Evolutionary conservation across 2,888 invertebrate genomes (phyloP).

Genomic region (Agrotis exclamationis): DNA sequence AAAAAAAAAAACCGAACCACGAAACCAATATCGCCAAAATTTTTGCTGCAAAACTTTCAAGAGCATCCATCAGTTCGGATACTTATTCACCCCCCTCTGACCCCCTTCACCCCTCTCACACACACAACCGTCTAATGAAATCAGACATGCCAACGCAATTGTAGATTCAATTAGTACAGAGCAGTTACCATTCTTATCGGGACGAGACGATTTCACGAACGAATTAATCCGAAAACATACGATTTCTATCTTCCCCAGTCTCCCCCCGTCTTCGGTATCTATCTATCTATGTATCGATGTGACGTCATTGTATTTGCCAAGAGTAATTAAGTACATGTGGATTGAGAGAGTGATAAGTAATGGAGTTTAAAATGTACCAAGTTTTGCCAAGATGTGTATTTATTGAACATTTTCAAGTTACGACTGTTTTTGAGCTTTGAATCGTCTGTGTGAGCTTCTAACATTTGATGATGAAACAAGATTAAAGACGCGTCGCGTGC

Average conservation of each 20-base stretch:
- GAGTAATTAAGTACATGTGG: constrained; percentile 88
- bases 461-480: constrained; percentile 57
- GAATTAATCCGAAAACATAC: constrained; percentile 91
- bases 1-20: constrained; percentile 44
- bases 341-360: constrained; percentile 76
- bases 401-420: constrained; percentile 64
- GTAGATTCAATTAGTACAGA: constrained; percentile 91
- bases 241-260: constrained; percentile 87
- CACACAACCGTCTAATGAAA: constrained; percentile 84
- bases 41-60: constrained; percentile 68
- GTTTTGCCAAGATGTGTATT: constrained; percentile 65
- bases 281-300: constrained; percentile 79
- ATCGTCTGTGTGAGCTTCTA: constrained; percentile 33
- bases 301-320: constrained; percentile 87
- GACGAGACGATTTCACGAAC: constrained; percentile 90
- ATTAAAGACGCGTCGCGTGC: constrained; percentile 32
- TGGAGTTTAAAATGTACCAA: constrained; percentile 71
- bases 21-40: constrained; percentile 71
- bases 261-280: constrained; percentile 77
- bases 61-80: constrained; percentile 67
- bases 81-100: constrained; percentile 66
- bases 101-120: constrained; percentile 74
- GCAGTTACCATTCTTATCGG: constrained; percentile 90
- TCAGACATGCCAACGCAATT: constrained; percentile 89
- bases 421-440: constrained; percentile 55